phyloP scores from a whole-genome alignment of 1,140 invertebrate genomes.

The Nymphalis io region DNA sequence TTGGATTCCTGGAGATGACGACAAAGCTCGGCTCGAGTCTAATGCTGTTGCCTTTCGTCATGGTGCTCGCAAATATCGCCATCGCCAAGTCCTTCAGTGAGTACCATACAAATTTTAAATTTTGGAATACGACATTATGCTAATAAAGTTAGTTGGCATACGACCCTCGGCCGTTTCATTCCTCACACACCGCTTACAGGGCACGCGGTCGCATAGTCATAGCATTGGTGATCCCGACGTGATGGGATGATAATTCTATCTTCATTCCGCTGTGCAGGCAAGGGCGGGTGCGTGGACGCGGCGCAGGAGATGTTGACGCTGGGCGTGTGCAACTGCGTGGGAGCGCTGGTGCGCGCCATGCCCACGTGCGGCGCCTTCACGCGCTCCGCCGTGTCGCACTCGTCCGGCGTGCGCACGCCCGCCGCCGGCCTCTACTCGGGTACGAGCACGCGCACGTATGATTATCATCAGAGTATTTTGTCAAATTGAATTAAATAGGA shows the following conservation, averaged over 20 bases:
- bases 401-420: conserved; percentile 88
- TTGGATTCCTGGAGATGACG: conserved; percentile 84
- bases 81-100: conserved; percentile 93
- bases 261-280: too few relatives aligned
- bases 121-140: too few relatives aligned
- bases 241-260: too few relatives aligned
- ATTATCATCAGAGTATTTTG: too few relatives aligned
- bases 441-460: conserved; percentile 39
- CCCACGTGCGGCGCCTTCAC: conserved; percentile 91
- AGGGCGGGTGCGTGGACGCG: conserved; percentile 83
- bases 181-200: too few relatives aligned
- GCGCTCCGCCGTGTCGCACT: conserved; percentile 88
- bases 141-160: too few relatives aligned
- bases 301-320: conserved; percentile 88
- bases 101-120: conserved; percentile 43
- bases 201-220: too few relatives aligned
- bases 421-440: conserved; percentile 88
- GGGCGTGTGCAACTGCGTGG: conserved; percentile 87
- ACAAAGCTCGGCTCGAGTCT: conserved; percentile 86
- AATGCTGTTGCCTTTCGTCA: conserved; percentile 88
- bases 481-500: too few relatives aligned
- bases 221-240: too few relatives aligned
- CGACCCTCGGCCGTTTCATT: too few relatives aligned
- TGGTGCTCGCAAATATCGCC: conserved; percentile 91
- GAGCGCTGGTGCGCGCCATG: conserved; percentile 88